Evolutionary conservation across 2,797 vertebrate species (phyloP), one percentile per base, ranked within the genome.

Genomic region (Onychomys torridus): DNA sequence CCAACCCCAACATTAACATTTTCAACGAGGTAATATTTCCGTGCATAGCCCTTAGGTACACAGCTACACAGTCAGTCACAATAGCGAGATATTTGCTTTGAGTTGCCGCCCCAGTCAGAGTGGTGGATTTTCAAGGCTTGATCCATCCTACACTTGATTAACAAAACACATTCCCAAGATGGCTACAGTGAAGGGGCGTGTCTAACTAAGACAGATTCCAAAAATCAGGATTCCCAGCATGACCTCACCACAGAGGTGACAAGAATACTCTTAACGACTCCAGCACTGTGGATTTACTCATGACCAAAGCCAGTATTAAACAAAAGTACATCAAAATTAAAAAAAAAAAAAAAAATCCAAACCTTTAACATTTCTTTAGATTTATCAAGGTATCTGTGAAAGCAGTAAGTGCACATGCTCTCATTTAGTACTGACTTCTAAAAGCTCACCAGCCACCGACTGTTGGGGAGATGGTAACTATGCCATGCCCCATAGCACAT

Each of bases 261-360:
- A 83, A 73, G 76, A 3, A 59, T 32, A 84, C 11, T 57, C 7
- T 67, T 83, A 69, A 9, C 87, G 86, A 91, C 55, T 11, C 63
- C 49, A 59, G 19, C 77, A 29, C 14, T 67, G 59, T 37, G 37
- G 8, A 27, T 34, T 96, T 87, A 61, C 71, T 84, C 88, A 7
- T 55, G 90, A 91, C 92, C 32, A 77, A 96, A 93, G 37, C 25
- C 77, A 88, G n/a, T 34, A 59, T 17, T 93, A 91, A 91, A 88
- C 76, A 52, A 91, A 88, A 95, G n/a, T 69, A 40, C 25, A 61
- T 37, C 46, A 61, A 81, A 59, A 88, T 49, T 13, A 52, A 52
- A 90, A 52, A 52, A 52, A 90, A 52, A 52, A 52, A 46, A 49
- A 49, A 71, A 40, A 67, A 34, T 75, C 34, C 37, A 78, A 55